phyloP scores from a whole-genome alignment of 1,140 invertebrate species.

The Cecropterus lyciades region DNA sequence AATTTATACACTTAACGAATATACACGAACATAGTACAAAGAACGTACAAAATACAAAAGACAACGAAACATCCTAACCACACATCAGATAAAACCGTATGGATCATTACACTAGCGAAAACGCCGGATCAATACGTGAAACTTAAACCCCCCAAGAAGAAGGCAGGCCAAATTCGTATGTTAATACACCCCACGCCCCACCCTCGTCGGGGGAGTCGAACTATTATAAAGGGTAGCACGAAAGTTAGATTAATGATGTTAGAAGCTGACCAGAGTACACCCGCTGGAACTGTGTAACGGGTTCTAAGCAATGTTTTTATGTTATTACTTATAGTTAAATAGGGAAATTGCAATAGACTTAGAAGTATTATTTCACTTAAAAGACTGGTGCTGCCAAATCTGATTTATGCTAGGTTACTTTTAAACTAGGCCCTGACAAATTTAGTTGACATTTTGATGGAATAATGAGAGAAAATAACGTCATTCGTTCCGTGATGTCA shows the following conservation, averaged over 20 bases:
- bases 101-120: conserved; percentile 65
- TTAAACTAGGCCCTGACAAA: too few relatives aligned
- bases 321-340: too few relatives aligned
- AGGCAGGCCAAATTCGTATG: conserved; percentile 81
- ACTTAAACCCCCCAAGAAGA: conserved; percentile 80
- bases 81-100: conserved; percentile 29
- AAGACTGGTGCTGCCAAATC: too few relatives aligned
- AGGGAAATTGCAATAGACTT: too few relatives aligned
- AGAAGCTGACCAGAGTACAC: conserved; percentile 76
- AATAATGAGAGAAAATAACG: too few relatives aligned
- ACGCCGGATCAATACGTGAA: conserved; percentile 78
- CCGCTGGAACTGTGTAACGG: conserved; percentile 25
- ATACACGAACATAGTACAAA: too few relatives aligned
- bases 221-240: conserved; percentile 83
- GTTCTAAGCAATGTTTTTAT: too few relatives aligned
- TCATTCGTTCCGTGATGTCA: too few relatives aligned
- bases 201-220: conserved; percentile 70
- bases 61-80: not conserved
- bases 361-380: too few relatives aligned
- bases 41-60: not conserved
- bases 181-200: conserved; percentile 66
- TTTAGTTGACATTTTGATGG: too few relatives aligned
- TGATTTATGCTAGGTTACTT: too few relatives aligned
- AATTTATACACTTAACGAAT: too few relatives aligned
- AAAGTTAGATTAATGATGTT: conserved; percentile 84